These are phyloP conservation scores for Lepus townsendii DNA, from an alignment of 2,797 vertebrate species.

Conservation along the genomic window DNA sequence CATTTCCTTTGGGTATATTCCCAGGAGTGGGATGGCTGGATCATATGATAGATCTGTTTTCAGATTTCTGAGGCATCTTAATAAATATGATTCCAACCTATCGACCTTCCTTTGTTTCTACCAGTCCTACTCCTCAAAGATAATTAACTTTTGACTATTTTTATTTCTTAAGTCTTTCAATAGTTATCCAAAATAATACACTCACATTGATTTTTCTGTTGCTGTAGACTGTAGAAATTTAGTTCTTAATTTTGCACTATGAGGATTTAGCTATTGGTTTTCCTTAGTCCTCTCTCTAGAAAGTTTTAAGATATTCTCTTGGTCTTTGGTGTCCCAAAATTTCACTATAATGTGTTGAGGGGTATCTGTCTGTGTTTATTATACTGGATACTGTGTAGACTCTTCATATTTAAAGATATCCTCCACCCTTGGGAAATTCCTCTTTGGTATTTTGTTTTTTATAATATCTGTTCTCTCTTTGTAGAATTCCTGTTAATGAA, in stretches of 20 bases:
- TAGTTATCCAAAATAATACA: slow-evolving; percentile 6
- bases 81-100: neutral
- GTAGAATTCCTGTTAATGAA: slow-evolving; percentile 25
- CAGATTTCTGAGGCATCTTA: too few species aligned
- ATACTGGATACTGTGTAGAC: neutral
- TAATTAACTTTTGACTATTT: neutral
- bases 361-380: neutral
- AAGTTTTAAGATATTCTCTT: neutral
- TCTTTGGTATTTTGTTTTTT: neutral
- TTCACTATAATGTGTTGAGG: neutral
- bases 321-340: neutral
- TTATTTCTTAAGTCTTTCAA: neutral
- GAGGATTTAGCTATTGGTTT: slow-evolving; percentile 13
- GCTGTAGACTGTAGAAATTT: neutral
- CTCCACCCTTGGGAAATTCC: neutral
- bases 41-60: too few species aligned
- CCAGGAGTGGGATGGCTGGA: too few species aligned
- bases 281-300: neutral
- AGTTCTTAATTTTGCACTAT: neutral
- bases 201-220: neutral
- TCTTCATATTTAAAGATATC: slow-evolving; percentile 23
- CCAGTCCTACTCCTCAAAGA: neutral
- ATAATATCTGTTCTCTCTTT: slow-evolving; percentile 15
- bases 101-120: neutral
- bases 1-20: too few species aligned